Percentiles rank a stretch among this genome's conserved stretches.
phyloP scores from a whole-genome alignment of 2,113 vertebrate species.

The Dicentrarchus labrax region DNA sequence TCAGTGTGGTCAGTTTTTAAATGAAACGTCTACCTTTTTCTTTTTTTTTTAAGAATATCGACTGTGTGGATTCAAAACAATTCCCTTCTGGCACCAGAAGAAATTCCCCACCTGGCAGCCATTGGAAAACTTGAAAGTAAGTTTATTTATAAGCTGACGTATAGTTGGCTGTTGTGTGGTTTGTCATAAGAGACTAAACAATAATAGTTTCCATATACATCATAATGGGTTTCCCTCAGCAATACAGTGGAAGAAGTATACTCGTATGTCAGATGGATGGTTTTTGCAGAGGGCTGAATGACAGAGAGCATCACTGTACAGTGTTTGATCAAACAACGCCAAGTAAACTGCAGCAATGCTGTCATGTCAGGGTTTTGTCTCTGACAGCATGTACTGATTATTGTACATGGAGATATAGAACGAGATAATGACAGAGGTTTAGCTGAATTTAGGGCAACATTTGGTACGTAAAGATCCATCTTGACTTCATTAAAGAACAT shows the following conservation, averaged over 20 bases:
- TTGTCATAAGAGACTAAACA: conserved; percentile 50
- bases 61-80: conserved; percentile 13
- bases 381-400: conserved; percentile 41
- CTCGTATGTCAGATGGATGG: conserved; percentile 26
- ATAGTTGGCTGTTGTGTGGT: conserved; percentile 25
- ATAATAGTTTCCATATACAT: conserved; percentile 56
- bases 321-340: conserved; percentile 48
- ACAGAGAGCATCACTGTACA: conserved; percentile 33
- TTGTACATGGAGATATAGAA: conserved; percentile 11
- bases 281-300: conserved; percentile 21
- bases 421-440: conserved; percentile 18
- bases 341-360: neutral
- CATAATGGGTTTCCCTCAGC: conserved; percentile 20
- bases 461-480: neutral
- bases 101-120: conserved; percentile 69
- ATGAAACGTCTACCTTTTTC: conserved; percentile 9
- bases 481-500: conserved; percentile 29
- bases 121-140: conserved; percentile 53
- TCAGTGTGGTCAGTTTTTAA: conserved; percentile 46
- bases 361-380: conserved; percentile 2
- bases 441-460: conserved; percentile 21
- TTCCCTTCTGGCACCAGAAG: conserved; percentile 41
- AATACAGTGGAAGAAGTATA: neutral
- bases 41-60: neutral
- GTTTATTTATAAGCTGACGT: conserved; percentile 64